Percentiles rank a stretch among this genome's conserved stretches.
Evolutionary conservation across 2,888 invertebrate species (phyloP).

Genomic region (Tuta absoluta): DNA sequence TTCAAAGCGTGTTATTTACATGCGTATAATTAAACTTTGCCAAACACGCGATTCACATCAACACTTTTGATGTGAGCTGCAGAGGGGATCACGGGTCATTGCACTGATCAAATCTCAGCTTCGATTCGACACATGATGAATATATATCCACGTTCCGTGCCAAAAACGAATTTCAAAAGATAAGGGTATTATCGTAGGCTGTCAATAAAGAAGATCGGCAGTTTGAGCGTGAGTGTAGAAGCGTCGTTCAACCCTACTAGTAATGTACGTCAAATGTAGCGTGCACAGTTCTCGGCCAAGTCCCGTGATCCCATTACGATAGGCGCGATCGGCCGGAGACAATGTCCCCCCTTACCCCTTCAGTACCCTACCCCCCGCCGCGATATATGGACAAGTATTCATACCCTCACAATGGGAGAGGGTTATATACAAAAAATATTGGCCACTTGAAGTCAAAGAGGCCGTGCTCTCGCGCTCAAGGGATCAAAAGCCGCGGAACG

Average conservation of each 20-base stretch:
- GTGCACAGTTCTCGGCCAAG: conserved; percentile 49
- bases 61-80: neutral
- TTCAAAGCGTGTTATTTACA: no score
- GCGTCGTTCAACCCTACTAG: conserved; percentile 24
- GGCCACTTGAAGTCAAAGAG: conserved; percentile 17
- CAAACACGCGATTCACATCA: conserved; percentile 2
- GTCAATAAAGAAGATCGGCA: neutral
- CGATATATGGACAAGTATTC: neutral
- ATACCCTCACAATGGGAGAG: conserved; percentile 10
- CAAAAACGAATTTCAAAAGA: conserved; percentile 4
- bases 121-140: conserved; percentile 1
- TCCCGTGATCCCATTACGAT: conserved; percentile 51
- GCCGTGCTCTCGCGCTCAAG: neutral
- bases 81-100: conserved; percentile 3
- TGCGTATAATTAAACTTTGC: neutral
- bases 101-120: conserved; percentile 1
- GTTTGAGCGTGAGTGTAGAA: conserved; percentile 2
- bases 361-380: neutral
- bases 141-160: neutral
- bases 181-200: conserved; percentile 1
- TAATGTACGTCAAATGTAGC: conserved; percentile 49
- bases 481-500: conserved; percentile 1
- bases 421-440: conserved; percentile 20
- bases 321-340: conserved; percentile 32
- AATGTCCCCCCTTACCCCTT: neutral